Conservation (phyloP, 2,113 vertebrate species). For the Epinephelus lanceolatus region DNA sequence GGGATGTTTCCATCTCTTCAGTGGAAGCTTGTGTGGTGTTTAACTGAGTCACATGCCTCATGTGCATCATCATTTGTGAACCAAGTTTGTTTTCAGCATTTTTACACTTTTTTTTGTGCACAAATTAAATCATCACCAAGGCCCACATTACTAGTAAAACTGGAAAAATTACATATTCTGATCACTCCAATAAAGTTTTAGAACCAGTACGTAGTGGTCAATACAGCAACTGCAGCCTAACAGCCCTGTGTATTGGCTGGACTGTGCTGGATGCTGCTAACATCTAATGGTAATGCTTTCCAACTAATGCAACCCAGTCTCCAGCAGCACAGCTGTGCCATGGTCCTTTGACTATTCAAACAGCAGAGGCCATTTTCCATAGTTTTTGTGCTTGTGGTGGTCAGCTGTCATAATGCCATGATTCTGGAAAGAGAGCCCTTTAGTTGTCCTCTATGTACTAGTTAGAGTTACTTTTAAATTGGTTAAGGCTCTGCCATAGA, state of each 20-base stretch:
- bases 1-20: too few species aligned
- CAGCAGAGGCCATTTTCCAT: neutral
- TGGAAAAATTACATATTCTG: neutral
- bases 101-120: too few species aligned
- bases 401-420: neutral
- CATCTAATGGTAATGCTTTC: neutral
- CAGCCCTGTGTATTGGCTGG: neutral
- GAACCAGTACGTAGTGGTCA: neutral
- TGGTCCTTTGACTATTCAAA: neutral
- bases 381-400: neutral
- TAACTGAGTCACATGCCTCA: neutral
- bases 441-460: neutral
- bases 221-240: neutral
- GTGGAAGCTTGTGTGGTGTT: too few species aligned
- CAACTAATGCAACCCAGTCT: neutral
- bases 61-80: neutral
- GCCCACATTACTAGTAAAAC: neutral
- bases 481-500: slow-evolving; percentile 1
- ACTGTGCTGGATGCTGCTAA: neutral
- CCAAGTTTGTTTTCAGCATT: neutral
- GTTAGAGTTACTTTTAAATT: neutral
- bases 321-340: neutral
- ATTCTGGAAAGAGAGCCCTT: slow-evolving; percentile 3
- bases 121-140: neutral
- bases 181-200: neutral